phyloP scores from a whole-genome alignment of 1,140 invertebrate genomes.

The Belonocnema kinseyi region DNA sequence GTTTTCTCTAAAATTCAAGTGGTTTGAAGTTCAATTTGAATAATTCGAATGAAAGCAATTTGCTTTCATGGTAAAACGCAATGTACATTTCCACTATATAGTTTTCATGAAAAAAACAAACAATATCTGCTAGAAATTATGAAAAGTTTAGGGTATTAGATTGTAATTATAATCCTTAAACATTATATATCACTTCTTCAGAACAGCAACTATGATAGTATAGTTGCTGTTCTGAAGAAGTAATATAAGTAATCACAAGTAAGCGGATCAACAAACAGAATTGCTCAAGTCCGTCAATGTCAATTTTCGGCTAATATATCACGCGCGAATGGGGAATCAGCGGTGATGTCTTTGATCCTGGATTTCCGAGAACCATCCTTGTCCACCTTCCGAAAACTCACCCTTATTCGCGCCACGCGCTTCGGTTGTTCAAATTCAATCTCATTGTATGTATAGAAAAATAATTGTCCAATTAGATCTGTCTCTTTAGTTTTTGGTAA shows the following conservation, averaged over 20 bases:
- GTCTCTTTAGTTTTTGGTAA: conserved; percentile 16
- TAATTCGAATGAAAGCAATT: too few relatives aligned
- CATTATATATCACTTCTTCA: too few relatives aligned
- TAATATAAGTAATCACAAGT: neutral
- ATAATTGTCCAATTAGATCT: conserved; percentile 50
- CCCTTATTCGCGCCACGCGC: conserved; percentile 55
- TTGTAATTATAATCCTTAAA: too few relatives aligned
- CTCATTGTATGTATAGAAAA: conserved; percentile 59
- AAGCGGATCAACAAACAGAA: conserved; percentile 8
- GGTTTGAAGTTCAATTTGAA: too few relatives aligned
- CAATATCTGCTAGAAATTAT: too few relatives aligned
- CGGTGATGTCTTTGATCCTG: conserved; percentile 61
- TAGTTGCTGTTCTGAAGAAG: neutral
- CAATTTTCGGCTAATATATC: conserved; percentile 69
- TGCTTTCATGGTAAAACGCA: too few relatives aligned
- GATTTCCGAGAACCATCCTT: conserved; percentile 43
- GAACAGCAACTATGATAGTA: too few relatives aligned
- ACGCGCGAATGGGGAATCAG: conserved; percentile 53
- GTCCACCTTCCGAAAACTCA: conserved; percentile 58
- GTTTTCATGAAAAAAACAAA: too few relatives aligned
- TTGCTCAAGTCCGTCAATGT: conserved; percentile 52
- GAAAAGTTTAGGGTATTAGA: too few relatives aligned
- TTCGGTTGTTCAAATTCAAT: conserved; percentile 61
- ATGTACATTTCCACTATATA: too few relatives aligned
- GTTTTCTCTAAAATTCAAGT: too few relatives aligned